Evolutionary conservation across 1,140 invertebrate genomes (phyloP).

Genomic region (Drosophila pseudoobscura): DNA sequence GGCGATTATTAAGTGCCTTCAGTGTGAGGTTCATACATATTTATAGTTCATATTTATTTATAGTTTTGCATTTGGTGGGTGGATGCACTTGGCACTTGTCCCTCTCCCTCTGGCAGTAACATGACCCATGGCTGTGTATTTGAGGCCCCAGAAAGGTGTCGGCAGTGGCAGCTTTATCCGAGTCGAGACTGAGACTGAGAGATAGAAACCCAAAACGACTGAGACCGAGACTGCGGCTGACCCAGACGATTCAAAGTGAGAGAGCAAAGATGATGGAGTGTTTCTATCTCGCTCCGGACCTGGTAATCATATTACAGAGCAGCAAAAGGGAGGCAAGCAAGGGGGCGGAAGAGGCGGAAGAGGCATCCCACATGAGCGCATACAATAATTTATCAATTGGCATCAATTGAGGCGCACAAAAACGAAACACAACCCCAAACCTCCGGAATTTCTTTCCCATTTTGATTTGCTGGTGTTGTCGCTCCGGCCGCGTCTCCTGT

Average conservation of each 20-base stretch:
- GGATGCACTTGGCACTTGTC: no score
- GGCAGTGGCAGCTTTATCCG: no score
- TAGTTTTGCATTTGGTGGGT: no score
- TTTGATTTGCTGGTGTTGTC: constrained; percentile 37
- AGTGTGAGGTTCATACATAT: no score
- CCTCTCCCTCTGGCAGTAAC: no score
- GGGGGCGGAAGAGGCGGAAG: not conserved
- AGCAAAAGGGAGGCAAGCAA: not conserved
- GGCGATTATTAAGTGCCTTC: no score
- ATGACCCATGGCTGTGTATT: no score
- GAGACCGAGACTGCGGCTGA: not conserved
- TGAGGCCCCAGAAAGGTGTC: no score
- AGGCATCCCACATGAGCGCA: constrained; percentile 29
- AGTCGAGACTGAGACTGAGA: no score
- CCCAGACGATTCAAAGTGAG: not conserved
- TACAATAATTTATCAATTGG: constrained; percentile 81
- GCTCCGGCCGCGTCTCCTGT: not conserved
- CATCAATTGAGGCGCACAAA: constrained; percentile 69
- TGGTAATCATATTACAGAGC: constrained; percentile 22
- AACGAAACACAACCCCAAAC: constrained; percentile 22
- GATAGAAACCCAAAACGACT: not conserved
- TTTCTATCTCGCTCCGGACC: not conserved
- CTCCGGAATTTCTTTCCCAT: constrained; percentile 16
- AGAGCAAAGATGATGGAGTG: constrained; percentile 5
- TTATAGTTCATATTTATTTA: no score